Evolutionary conservation across 2,797 vertebrate species (phyloP).

Genomic region (Tarsius wallacei): DNA sequence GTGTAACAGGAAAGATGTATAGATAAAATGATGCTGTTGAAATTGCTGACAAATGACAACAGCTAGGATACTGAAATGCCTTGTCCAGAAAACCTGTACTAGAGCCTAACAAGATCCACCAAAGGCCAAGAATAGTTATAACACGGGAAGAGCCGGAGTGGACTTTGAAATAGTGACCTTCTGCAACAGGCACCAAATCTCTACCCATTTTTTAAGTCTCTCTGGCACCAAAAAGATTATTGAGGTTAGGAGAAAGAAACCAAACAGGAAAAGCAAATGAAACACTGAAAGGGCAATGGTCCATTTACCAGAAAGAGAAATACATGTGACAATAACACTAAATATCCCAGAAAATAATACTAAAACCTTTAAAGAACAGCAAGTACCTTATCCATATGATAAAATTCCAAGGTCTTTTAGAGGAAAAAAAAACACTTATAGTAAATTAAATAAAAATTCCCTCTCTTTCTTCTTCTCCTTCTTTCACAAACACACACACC

Average conservation of each 20-base stretch:
- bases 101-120: background rate
- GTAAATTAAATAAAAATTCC: background rate
- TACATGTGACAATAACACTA: background rate
- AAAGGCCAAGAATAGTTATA: background rate
- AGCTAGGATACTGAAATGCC: background rate
- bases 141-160: background rate
- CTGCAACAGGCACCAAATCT: background rate
- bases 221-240: background rate
- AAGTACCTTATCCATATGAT: background rate
- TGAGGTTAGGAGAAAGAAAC: background rate
- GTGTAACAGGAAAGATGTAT: background rate
- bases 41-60: background rate
- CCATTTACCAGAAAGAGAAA: constrained; percentile 26
- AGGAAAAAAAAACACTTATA: background rate
- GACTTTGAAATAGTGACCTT: constrained; percentile 38
- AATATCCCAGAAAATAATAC: background rate
- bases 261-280: constrained; percentile 29
- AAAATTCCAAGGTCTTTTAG: constrained; percentile 31
- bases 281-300: background rate
- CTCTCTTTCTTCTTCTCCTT: background rate
- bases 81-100: background rate
- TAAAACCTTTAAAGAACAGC: background rate
- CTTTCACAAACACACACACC: background rate
- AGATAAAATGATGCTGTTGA: background rate
- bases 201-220: background rate